Evolutionary conservation across 1,140 invertebrate genomes (phyloP), one percentile per base, ranked within the genome.

Genomic region (Ridgeia piscesae): DNA sequence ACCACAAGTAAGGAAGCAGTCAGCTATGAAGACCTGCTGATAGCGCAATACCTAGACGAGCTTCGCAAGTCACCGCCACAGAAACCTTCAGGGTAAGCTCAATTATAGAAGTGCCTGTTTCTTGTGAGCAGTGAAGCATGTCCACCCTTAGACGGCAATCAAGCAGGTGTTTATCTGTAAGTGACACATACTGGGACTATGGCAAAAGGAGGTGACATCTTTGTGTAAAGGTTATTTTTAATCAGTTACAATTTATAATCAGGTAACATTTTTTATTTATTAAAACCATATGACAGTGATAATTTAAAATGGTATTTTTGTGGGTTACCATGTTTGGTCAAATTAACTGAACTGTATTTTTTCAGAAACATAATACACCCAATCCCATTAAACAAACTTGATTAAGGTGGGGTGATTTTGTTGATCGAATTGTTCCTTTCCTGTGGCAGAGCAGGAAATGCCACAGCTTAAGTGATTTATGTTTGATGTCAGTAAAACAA

Each of bases 11-110:
- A 77, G 58, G 91, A 89, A 58, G 77, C 33, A 34, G 94, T 95
- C 88, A 95, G 95, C 89, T 96, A 96, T 94, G 95, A 96, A 93
- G 95, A 96, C 92, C 93, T 96, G 35, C 93, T 96, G 9, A 94
- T 96, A 35, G 94, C 95, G 11, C 95, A 95, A 93, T 96, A 96
- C 91, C 92, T 96, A 34, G 95, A 96, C 91, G 95, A 95, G 91
- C 92, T 96, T 33, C 92, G 89, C 35, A 93, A 93, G 77, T 88
- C 92, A 77, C 92, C 93, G 34, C 93, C 93, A 88, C 91, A 93
- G 89, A 88, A 35, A 90, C 31, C 33, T 34, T 33, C 33, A 14
- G 34, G 34, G 89, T 90, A 90, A 34, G 89, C 21, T 31, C 9
- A 90, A 11, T 34, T 9, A 34, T 11, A 89, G 11, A 31, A 27